Evolutionary conservation across 2,113 vertebrate species (phyloP).

Genomic region (Istiophorus platypterus): DNA sequence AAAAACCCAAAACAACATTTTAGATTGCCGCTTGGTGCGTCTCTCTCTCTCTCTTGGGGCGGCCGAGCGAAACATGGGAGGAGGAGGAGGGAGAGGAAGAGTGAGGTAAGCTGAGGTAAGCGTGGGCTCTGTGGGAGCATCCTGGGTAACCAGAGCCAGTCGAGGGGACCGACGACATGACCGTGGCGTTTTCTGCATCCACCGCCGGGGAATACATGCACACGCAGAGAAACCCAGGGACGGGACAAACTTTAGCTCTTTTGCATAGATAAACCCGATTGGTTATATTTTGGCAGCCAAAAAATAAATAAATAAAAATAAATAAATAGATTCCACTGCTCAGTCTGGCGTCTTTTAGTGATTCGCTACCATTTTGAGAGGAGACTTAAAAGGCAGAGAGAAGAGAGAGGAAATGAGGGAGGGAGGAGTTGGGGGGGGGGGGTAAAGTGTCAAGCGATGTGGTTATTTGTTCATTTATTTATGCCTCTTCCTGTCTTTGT

Average conservation of each 20-base stretch:
- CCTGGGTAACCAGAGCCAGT: neutral
- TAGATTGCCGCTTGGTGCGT: neutral
- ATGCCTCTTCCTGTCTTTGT: conserved; percentile 85
- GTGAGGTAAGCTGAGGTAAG: neutral
- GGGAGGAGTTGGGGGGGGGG: neutral
- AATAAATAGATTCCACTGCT: too few species aligned
- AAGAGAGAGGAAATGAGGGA: neutral
- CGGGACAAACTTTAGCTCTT: too few species aligned
- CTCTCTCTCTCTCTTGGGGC: too few species aligned
- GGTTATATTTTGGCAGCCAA: neutral
- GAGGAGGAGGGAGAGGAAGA: neutral
- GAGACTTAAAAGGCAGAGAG: conserved; percentile 13
- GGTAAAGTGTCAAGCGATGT: conserved; percentile 42
- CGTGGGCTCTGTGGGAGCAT: neutral
- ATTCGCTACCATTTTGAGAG: neutral
- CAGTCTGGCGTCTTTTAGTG: neutral
- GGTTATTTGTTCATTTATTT: conserved; percentile 83
- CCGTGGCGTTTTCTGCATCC: neutral
- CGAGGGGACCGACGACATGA: neutral
- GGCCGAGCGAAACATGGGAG: neutral
- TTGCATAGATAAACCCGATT: neutral
- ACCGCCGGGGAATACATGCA: neutral
- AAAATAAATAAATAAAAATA: neutral
- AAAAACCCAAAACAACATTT: too few species aligned
- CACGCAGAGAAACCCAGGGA: too few species aligned